These are phyloP conservation scores for Andrena haemorrhoa DNA, from an alignment of 2,888 invertebrate genomes.

Conservation along the genomic window DNA sequence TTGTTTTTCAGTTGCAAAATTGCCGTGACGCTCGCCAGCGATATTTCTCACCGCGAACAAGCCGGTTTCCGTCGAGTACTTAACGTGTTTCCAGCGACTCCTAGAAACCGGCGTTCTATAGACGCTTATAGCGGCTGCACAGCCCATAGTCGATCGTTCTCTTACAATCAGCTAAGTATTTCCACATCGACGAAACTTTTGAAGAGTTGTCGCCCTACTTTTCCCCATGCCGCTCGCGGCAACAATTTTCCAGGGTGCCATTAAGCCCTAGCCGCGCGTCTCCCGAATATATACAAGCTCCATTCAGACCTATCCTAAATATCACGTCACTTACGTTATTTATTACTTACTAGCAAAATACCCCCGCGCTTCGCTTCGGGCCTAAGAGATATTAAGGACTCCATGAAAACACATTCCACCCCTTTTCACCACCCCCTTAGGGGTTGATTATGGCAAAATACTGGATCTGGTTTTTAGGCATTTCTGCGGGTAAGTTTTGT, in stretches of 20 bases:
- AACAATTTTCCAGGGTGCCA: constrained; percentile 35
- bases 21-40: too few species aligned
- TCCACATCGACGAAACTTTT: constrained; percentile 52
- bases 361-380: too few species aligned
- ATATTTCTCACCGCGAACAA: constrained; percentile 6
- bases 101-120: constrained; percentile 56
- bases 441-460: too few species aligned
- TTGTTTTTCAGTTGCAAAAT: constrained; percentile 12
- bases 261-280: constrained; percentile 3
- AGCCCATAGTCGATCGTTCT: constrained; percentile 38
- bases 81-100: constrained; percentile 34
- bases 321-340: too few species aligned
- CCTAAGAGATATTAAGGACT: too few species aligned
- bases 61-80: constrained; percentile 25
- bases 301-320: too few species aligned
- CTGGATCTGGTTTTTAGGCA: too few species aligned
- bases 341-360: too few species aligned
- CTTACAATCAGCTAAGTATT: constrained; percentile 55
- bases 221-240: constrained; percentile 16
- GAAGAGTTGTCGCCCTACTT: constrained; percentile 60
- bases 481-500: too few species aligned
- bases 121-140: constrained; percentile 39
- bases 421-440: too few species aligned
- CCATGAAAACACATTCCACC: too few species aligned
- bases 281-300: constrained; percentile 12